phyloP scores from a whole-genome alignment of 2,888 invertebrate species.

The Pseudeuparius sepicola region DNA sequence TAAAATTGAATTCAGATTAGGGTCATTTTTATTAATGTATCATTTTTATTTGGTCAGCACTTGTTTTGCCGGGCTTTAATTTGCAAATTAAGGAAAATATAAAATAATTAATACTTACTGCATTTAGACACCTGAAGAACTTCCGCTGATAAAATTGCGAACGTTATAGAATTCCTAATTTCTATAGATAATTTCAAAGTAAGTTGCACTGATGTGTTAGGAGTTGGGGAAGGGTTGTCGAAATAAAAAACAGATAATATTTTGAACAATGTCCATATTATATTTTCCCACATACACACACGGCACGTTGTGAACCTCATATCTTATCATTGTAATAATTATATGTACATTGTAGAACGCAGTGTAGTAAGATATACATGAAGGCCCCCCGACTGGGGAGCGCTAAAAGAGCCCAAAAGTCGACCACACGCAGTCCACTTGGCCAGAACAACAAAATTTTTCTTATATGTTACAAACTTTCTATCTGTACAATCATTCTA shows the following conservation, averaged over 20 bases:
- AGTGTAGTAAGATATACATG: slow-evolving; percentile 56
- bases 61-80: too few species aligned
- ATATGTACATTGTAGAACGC: slow-evolving; percentile 59
- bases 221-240: too few species aligned
- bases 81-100: too few species aligned
- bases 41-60: too few species aligned
- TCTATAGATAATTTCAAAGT: too few species aligned
- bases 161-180: too few species aligned
- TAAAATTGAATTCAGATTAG: too few species aligned
- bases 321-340: slow-evolving; percentile 71
- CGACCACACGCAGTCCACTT: slow-evolving; percentile 23
- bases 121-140: too few species aligned
- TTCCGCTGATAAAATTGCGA: too few species aligned
- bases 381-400: slow-evolving; percentile 46
- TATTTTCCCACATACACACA: slow-evolving; percentile 73
- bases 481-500: slow-evolving; percentile 43
- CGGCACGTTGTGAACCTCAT: slow-evolving; percentile 82
- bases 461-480: slow-evolving; percentile 38
- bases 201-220: too few species aligned
- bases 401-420: slow-evolving; percentile 48
- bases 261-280: slow-evolving; percentile 84
- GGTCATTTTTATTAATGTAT: too few species aligned
- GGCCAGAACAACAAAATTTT: slow-evolving; percentile 38
- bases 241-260: slow-evolving; percentile 36
- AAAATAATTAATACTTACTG: too few species aligned